Evolutionary conservation across 2,888 invertebrate species (phyloP), one percentile per base, ranked within the genome.

Genomic region (Tetramorium bicarinatum): DNA sequence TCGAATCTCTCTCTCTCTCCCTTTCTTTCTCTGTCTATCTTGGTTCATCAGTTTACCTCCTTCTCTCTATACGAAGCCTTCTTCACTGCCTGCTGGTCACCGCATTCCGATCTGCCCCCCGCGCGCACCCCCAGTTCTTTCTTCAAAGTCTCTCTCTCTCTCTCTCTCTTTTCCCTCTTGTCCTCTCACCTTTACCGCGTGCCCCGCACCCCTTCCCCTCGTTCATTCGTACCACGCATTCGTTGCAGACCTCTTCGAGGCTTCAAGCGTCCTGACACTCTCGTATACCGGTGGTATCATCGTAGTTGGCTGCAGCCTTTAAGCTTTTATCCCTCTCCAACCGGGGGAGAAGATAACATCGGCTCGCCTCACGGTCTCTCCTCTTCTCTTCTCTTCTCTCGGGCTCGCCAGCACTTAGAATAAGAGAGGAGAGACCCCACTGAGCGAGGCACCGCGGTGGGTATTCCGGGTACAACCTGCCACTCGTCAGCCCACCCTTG

Each of bases 401-500:
- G 56, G 76, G 81, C 86, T 89, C 87, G 88, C 90, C 87, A 87
- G 88, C 92, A 91, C 91, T 90, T 92, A 90, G 90, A 91, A 91
- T 92, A 91, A 92, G 91, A 89, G 90, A 87, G 88, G 92, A 92
- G 79, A 79, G 92, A 92, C 93, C 94, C 94, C 92, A 93, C 93
- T 93, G 94, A 90, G 94, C 88, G 90, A 89, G 90, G 89, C 94
- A 92, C 93, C 92, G 92, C 94, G 94, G 94, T 93, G 94, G 94
- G 93, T 93, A 94, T 94, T 93, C 94, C 93, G 92, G 92, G 92
- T 93, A 93, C 93, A 93, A 93, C 94, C 94, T 94, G 94, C 94
- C 94, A 94, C 94, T 94, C 94, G 93, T 93, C 94, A 92, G 94
- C 92, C 93, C 94, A 94, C 94, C 94, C 94, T 93, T 91, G 90